Conservation (phyloP, 2,888 invertebrate genomes). For the Sceliomorpha sp. region DNA sequence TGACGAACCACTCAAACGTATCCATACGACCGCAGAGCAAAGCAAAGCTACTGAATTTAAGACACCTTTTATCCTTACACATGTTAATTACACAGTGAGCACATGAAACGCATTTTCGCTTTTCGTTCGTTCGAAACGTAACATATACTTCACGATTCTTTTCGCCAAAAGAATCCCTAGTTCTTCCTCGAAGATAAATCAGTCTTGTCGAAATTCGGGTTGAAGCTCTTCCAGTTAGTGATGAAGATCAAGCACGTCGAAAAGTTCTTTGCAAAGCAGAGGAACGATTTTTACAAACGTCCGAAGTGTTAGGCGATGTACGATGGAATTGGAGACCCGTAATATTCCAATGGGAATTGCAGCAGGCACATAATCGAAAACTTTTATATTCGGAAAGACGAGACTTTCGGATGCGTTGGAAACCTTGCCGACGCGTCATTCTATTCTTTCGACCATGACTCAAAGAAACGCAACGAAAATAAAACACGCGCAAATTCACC, state of each 20-base stretch:
- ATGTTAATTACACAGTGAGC: too few species aligned
- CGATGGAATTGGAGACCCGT: constrained; percentile 9
- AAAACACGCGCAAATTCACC: not conserved
- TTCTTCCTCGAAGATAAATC: constrained; percentile 13
- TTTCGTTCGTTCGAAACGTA: too few species aligned
- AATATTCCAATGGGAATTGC: not conserved
- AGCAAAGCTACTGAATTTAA: too few species aligned
- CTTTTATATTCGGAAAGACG: constrained; percentile 1
- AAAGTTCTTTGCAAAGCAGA: too few species aligned
- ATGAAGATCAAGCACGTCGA: too few species aligned
- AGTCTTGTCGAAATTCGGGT: not conserved
- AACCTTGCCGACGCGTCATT: not conserved
- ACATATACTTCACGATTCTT: too few species aligned
- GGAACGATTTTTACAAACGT: not conserved
- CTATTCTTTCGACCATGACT: too few species aligned
- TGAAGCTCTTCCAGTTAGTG: not conserved
- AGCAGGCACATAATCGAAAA: not conserved
- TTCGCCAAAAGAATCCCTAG: constrained; percentile 9
- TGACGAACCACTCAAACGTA: not conserved
- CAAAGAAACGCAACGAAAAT: not conserved
- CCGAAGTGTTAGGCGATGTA: not conserved
- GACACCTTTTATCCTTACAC: too few species aligned
- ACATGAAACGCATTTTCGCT: too few species aligned
- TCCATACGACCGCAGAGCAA: too few species aligned
- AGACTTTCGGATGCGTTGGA: not conserved